These are phyloP conservation scores for Tenualosa ilisha DNA, from an alignment of 2,797 vertebrate species.

Conservation along the genomic window DNA sequence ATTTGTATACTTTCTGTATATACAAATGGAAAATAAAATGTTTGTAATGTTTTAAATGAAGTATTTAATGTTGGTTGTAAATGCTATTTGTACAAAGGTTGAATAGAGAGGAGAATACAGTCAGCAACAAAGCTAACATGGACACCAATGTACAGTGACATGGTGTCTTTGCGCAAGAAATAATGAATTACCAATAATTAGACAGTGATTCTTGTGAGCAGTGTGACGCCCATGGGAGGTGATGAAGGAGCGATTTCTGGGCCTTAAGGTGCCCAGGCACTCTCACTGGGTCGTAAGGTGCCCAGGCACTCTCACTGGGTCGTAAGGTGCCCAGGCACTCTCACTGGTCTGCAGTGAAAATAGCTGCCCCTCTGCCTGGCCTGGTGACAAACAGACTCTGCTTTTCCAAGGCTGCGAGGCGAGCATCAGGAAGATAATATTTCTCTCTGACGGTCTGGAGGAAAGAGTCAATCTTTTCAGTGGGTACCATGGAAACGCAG, in stretches of 20 bases:
- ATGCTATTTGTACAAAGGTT: neutral
- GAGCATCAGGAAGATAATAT: slow-evolving; percentile 78
- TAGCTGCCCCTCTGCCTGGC: slow-evolving; percentile 86
- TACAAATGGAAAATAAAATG: slow-evolving; percentile 1
- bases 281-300: neutral
- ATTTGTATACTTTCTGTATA: slow-evolving; percentile 48
- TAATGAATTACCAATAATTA: neutral
- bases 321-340: too few species aligned
- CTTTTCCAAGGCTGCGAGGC: slow-evolving; percentile 70
- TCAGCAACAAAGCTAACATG: neutral
- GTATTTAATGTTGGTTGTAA: neutral
- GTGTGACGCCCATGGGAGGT: too few species aligned
- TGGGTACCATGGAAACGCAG: slow-evolving; percentile 91
- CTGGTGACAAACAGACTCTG: slow-evolving; percentile 88
- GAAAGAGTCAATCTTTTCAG: slow-evolving; percentile 80
- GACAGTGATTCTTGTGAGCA: neutral
- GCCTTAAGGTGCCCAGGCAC: too few species aligned
- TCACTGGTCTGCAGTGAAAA: slow-evolving; percentile 76
- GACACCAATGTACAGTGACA: neutral
- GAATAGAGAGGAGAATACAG: neutral
- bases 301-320: neutral
- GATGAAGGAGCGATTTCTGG: neutral
- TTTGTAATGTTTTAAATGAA: neutral
- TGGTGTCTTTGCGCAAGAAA: neutral
- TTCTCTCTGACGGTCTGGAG: slow-evolving; percentile 79